These are phyloP conservation scores for Agrotis segetum DNA, from an alignment of 2,888 invertebrate species.

Conservation along the genomic window DNA sequence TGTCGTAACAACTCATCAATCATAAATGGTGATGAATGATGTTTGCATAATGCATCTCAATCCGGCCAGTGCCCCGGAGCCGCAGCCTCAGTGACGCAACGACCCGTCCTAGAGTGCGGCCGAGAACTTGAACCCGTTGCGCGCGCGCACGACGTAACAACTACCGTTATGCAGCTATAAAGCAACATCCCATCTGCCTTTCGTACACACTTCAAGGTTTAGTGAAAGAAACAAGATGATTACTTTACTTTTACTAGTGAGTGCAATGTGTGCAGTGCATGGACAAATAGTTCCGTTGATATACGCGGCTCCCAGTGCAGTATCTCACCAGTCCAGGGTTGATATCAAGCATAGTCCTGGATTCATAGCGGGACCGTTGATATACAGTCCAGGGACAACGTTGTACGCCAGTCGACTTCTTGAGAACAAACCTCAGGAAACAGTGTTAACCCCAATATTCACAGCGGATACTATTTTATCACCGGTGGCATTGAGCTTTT, in stretches of 20 bases:
- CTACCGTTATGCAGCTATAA: conserved; percentile 86
- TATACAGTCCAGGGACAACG: conserved; percentile 76
- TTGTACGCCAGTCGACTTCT: conserved; percentile 68
- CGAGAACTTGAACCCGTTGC: conserved; percentile 86
- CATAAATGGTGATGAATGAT: conserved; percentile 64
- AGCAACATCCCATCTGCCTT: conserved; percentile 76
- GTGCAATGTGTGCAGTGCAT: conserved; percentile 69
- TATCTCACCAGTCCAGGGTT: conserved; percentile 90
- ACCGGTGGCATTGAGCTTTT: conserved; percentile 81
- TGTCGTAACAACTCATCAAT: conserved; percentile 57
- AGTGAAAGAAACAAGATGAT: conserved; percentile 77
- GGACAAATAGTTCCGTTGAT: conserved; percentile 79
- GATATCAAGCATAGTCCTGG: conserved; percentile 84
- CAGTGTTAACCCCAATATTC: conserved; percentile 69
- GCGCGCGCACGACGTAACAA: conserved; percentile 73
- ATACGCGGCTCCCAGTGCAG: conserved; percentile 88
- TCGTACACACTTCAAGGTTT: conserved; percentile 66
- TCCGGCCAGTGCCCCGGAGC: conserved; percentile 81
- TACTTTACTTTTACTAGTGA: conserved; percentile 72
- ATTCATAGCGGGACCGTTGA: conserved; percentile 73
- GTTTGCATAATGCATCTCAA: conserved; percentile 75
- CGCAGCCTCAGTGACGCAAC: conserved; percentile 80
- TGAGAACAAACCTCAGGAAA: conserved; percentile 65
- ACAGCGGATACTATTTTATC: conserved; percentile 74
- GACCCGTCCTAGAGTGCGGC: conserved; percentile 73